These are phyloP conservation scores for Ceyx margarethae DNA, from an alignment of 2,113 vertebrate genomes.

Conservation along the genomic window DNA sequence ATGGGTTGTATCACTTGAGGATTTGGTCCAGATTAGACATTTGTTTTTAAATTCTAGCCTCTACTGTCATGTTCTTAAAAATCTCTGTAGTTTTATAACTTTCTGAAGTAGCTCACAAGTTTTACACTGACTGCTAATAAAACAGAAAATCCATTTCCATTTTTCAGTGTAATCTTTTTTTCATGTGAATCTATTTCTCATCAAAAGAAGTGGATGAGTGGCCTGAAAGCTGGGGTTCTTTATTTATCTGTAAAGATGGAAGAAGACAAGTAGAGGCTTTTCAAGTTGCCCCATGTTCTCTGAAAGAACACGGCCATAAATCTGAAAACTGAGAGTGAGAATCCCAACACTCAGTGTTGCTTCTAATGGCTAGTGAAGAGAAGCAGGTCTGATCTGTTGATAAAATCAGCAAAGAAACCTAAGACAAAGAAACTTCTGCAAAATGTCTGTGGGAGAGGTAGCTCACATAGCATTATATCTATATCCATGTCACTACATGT, in stretches of 20 bases:
- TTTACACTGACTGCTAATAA: slow-evolving; percentile 38
- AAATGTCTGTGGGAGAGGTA: neutral
- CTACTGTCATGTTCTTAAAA: slow-evolving; percentile 15
- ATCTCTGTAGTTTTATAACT: slow-evolving; percentile 30
- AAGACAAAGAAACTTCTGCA: neutral
- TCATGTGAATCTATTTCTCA: slow-evolving; percentile 54
- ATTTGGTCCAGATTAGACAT: neutral
- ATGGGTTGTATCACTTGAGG: neutral
- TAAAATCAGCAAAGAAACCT: neutral
- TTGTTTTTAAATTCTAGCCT: slow-evolving; percentile 48
- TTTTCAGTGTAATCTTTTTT: slow-evolving; percentile 64
- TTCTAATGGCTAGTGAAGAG: neutral
- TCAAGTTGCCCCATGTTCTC: neutral
- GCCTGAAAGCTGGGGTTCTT: neutral
- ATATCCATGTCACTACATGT: neutral
- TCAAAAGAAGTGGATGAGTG: neutral
- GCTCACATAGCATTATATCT: neutral
- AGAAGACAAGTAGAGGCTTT: neutral
- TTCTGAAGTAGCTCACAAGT: slow-evolving; percentile 46
- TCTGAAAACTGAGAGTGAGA: neutral
- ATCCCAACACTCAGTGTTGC: neutral
- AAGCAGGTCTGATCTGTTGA: neutral
- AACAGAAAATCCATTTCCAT: slow-evolving; percentile 44
- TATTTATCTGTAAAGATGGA: neutral
- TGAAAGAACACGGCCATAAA: neutral